Conservation (phyloP, 2,888 invertebrate genomes). For the Chalcis sispes region DNA sequence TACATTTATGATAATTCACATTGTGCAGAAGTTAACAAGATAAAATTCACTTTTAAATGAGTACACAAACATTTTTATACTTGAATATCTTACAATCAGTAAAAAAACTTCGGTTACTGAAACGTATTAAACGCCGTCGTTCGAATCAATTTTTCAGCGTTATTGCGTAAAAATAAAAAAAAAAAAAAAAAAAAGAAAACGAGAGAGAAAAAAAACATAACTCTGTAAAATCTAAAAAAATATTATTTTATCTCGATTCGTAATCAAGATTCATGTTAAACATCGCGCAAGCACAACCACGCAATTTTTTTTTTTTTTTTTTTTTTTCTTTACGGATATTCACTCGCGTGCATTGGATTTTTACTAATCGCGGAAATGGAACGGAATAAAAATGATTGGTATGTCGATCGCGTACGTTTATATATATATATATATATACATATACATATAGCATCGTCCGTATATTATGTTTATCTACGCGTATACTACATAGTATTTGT, state of each 20-base stretch:
- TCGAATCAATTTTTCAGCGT: too few species aligned
- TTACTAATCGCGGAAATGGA: slow-evolving; percentile 28
- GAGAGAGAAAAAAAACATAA: too few species aligned
- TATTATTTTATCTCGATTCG: not conserved
- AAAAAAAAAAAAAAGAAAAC: not conserved
- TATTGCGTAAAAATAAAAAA: not conserved
- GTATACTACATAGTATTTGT: not conserved
- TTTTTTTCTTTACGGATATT: not conserved
- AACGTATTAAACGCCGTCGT: too few species aligned
- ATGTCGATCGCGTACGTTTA: not conserved
- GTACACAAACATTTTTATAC: too few species aligned
- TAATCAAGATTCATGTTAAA: not conserved
- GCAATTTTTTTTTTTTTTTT: too few species aligned
- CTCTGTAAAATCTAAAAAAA: not conserved
- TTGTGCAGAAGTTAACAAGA: too few species aligned
- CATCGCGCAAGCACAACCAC: too few species aligned
- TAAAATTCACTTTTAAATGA: too few species aligned
- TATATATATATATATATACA: not conserved
- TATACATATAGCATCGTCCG: not conserved
- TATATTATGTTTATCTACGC: not conserved
- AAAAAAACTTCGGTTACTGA: too few species aligned
- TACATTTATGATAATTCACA: too few species aligned
- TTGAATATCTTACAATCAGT: too few species aligned
- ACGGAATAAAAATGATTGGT: slow-evolving; percentile 31
- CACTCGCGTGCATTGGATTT: not conserved